Evolutionary conservation across 2,113 vertebrate species (phyloP).

Genomic region (Pogonocichla stellata): DNA sequence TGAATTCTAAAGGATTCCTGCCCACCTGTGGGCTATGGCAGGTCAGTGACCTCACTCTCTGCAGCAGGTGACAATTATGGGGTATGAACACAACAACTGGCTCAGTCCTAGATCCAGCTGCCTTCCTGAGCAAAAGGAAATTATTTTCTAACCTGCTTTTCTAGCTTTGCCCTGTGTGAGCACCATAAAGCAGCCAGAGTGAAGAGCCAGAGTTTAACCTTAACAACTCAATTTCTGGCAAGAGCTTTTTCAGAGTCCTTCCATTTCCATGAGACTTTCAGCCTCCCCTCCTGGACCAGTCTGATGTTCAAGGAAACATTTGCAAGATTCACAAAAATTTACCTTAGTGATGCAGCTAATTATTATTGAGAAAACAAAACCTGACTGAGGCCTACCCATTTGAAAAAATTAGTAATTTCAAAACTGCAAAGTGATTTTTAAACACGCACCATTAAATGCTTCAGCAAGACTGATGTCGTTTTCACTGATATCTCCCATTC

Average conservation of each 20-base stretch:
- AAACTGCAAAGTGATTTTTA: not conserved
- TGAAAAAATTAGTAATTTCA: not conserved
- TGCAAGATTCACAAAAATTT: not conserved
- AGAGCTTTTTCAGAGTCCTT: not conserved
- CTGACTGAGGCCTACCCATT: not conserved
- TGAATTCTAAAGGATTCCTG: not conserved
- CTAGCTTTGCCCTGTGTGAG: not conserved
- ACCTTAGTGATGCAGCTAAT: not conserved
- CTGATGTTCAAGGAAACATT: not conserved
- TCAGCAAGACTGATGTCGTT: constrained; percentile 89
- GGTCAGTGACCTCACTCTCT: not conserved
- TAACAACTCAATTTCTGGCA: not conserved
- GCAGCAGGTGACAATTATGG: not conserved
- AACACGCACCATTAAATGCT: constrained; percentile 77
- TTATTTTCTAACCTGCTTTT: not conserved
- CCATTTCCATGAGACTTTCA: not conserved
- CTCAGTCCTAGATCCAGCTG: not conserved
- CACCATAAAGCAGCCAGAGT: not conserved
- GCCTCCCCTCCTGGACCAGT: not conserved
- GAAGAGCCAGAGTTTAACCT: not conserved
- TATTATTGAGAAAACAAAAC: not conserved
- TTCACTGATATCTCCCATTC: constrained; percentile 89
- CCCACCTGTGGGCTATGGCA: not conserved
- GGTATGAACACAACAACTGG: not conserved
- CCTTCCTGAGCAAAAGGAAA: not conserved